Percentiles rank a stretch among this genome's conserved stretches.
These are phyloP conservation scores for Spatula versicolor DNA, from an alignment of 2,797 vertebrate species.

Conservation along the genomic window DNA sequence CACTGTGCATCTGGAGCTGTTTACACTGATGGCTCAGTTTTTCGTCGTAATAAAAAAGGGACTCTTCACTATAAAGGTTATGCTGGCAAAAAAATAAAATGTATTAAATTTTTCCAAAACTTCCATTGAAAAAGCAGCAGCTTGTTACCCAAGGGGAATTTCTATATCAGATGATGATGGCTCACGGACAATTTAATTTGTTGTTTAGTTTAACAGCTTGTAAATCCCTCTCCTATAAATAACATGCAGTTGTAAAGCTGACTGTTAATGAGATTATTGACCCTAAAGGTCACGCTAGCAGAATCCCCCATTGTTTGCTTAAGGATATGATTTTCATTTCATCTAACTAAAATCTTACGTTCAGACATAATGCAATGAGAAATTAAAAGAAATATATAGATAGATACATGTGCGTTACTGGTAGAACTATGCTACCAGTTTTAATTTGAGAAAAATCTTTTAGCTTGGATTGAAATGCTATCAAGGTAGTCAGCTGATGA, in stretches of 20 bases:
- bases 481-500: neutral
- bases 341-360: constrained; percentile 43
- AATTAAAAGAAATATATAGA: neutral
- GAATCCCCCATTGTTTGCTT: constrained; percentile 78
- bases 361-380: neutral
- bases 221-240: constrained; percentile 81
- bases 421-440: neutral
- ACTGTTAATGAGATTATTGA: constrained; percentile 85
- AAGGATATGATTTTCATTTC: constrained; percentile 70
- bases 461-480: neutral
- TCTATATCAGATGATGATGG: constrained; percentile 77
- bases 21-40: constrained; percentile 72
- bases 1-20: constrained; percentile 60
- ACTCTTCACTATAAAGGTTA: constrained; percentile 67
- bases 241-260: constrained; percentile 62
- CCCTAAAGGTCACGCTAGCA: constrained; percentile 77
- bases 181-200: constrained; percentile 86
- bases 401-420: neutral
- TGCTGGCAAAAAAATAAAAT: constrained; percentile 35
- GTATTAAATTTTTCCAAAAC: constrained; percentile 41
- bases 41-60: constrained; percentile 73
- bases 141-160: constrained; percentile 76
- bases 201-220: constrained; percentile 84
- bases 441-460: neutral
- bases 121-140: constrained; percentile 67